phyloP scores from a whole-genome alignment of 2,113 vertebrate genomes.

The Otolemur garnettii region DNA sequence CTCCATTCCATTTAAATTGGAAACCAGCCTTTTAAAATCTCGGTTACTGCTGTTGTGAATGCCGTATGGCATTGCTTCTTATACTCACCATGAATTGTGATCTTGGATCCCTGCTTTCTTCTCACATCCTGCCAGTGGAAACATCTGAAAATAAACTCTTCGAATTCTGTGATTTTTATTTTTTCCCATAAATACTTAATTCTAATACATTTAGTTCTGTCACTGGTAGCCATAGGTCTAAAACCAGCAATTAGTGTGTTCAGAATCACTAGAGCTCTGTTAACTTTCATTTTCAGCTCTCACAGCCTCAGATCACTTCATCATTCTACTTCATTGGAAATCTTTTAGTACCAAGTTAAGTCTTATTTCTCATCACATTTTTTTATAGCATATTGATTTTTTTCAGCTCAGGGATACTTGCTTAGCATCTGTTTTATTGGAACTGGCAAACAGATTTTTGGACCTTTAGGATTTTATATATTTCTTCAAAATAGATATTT shows the following conservation, averaged over 20 bases:
- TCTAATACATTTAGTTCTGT: background rate
- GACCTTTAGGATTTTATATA: conserved; percentile 11
- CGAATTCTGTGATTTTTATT: conserved; percentile 11
- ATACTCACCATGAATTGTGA: background rate
- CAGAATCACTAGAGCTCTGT: background rate
- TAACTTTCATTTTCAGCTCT: conserved; percentile 11
- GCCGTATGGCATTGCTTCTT: background rate
- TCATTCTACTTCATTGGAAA: background rate
- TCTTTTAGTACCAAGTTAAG: background rate
- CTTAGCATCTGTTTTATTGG: conserved; percentile 1
- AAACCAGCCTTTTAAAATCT: conserved; percentile 18
- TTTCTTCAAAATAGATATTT: conserved; percentile 57
- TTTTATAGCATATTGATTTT: background rate
- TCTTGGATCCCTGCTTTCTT: conserved; percentile 1
- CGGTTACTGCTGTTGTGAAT: background rate
- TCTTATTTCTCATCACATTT: conserved; percentile 14
- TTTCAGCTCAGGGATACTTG: background rate
- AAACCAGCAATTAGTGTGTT: background rate
- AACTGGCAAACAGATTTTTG: conserved; percentile 16
- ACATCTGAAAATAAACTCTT: conserved; percentile 36
- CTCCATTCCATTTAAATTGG: background rate
- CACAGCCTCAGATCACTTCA: background rate
- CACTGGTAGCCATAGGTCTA: background rate
- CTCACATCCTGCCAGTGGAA: background rate
- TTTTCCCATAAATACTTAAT: conserved; percentile 4